phyloP scores from a whole-genome alignment of 2,888 invertebrate genomes.

The Encarsia formosa region DNA sequence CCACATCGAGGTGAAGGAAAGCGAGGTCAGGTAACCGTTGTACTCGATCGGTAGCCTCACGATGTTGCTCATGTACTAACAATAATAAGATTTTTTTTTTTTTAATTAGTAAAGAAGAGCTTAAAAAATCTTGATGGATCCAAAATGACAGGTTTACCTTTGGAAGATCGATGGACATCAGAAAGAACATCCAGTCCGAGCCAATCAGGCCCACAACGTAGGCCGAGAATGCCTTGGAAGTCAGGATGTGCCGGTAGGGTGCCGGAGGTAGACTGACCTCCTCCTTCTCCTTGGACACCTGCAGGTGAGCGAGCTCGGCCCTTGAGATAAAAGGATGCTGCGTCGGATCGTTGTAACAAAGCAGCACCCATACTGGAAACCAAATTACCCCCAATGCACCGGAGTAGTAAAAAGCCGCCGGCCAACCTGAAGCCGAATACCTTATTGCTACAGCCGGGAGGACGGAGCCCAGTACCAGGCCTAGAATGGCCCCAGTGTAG shows the following conservation, averaged over 20 bases:
- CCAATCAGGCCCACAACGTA: slow-evolving; percentile 56
- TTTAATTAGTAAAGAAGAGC: too few relatives aligned
- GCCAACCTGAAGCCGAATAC: slow-evolving; percentile 61
- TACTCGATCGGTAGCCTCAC: slow-evolving; percentile 48
- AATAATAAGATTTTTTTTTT: too few relatives aligned
- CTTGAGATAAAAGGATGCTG: slow-evolving; percentile 40
- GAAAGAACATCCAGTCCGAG: slow-evolving; percentile 28
- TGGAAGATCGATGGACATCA: slow-evolving; percentile 34
- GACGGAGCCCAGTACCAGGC: slow-evolving; percentile 54
- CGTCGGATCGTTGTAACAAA: slow-evolving; percentile 38
- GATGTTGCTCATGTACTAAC: slow-evolving; percentile 50
- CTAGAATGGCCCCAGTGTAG: slow-evolving; percentile 12
- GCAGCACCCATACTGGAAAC: slow-evolving; percentile 62
- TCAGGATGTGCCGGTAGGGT: slow-evolving; percentile 37
- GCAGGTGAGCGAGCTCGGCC: slow-evolving; percentile 33
- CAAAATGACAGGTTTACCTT: too few relatives aligned
- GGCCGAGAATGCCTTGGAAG: slow-evolving; percentile 65
- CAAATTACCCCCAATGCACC: slow-evolving; percentile 68
- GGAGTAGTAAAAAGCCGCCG: slow-evolving; percentile 73
- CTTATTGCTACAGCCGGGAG: slow-evolving; percentile 64
- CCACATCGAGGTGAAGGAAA: slow-evolving; percentile 52
- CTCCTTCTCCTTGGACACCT: slow-evolving; percentile 25
- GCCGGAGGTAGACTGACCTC: slow-evolving; percentile 34
- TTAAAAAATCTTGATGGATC: too few relatives aligned
- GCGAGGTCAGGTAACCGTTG: slow-evolving; percentile 49